Conservation (phyloP, 2,888 invertebrate genomes). For the Acheta domesticus region DNA sequence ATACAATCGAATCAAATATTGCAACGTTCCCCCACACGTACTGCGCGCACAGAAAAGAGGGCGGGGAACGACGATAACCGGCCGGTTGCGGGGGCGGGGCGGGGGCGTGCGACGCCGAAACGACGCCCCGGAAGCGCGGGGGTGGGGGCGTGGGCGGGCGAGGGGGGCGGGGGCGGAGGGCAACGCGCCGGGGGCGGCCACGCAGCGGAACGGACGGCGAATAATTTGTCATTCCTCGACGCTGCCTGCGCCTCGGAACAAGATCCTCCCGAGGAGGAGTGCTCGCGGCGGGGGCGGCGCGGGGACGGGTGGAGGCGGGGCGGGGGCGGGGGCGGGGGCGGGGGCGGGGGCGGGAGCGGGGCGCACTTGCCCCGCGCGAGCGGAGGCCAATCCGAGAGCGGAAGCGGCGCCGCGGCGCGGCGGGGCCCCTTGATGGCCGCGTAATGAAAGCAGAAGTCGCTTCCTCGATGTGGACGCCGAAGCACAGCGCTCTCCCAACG, state of each 20-base stretch:
- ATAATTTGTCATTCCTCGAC: not conserved
- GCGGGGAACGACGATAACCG: no score
- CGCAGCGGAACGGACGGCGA: not conserved
- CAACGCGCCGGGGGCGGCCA: not conserved
- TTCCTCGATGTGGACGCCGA: no score
- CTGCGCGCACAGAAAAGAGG: no score
- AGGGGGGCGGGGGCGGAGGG: not conserved
- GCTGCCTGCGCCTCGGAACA: not conserved
- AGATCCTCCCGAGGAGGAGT: not conserved
- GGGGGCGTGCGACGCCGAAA: not conserved
- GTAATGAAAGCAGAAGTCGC: not conserved
- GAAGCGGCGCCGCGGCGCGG: not conserved
- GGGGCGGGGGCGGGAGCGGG: not conserved
- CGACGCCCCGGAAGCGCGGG: slow-evolving; percentile 18
- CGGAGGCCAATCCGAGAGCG: slow-evolving; percentile 1
- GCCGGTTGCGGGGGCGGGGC: not conserved
- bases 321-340: not conserved
- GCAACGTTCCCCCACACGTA: no score
- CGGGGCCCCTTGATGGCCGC: not conserved
- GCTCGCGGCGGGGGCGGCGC: not conserved
- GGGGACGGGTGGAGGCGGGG: not conserved
- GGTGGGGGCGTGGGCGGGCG: not conserved
- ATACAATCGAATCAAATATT: no score
- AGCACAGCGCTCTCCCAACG: no score
- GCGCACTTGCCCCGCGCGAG: not conserved